Conservation (phyloP, 1,140 invertebrate genomes). For the Drosophila pectinifera region DNA sequence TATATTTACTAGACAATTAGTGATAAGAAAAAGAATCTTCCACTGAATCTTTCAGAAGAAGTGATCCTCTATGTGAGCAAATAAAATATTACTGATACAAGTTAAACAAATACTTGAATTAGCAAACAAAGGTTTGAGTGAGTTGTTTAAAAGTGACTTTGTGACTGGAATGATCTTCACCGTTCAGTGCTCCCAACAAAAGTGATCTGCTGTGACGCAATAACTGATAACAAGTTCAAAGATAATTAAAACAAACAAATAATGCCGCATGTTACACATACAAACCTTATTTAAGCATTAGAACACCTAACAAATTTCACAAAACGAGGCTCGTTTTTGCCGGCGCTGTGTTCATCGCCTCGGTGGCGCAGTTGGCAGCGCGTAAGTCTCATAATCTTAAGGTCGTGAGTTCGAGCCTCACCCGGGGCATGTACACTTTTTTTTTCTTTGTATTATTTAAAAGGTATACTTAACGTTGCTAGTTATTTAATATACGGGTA, state of each 20-base stretch:
- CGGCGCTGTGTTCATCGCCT: conserved; percentile 86
- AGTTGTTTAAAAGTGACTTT: no score
- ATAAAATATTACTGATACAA: not conserved
- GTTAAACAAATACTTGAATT: not conserved
- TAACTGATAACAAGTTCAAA: conserved; percentile 1
- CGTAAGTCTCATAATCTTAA: conserved; percentile 99
- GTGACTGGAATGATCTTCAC: not conserved
- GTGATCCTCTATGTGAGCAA: no score
- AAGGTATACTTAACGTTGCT: not conserved
- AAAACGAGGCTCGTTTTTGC: conserved; percentile 12
- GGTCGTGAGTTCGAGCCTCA: conserved; percentile 98
- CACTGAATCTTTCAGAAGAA: not conserved
- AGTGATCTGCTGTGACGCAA: conserved; percentile 1
- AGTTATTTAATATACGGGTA: conserved; percentile 15
- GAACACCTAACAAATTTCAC: not conserved
- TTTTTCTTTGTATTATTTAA: not conserved
- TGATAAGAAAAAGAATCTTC: not conserved
- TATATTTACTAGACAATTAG: not conserved
- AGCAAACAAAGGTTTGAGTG: no score
- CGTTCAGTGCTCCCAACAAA: conserved; percentile 1
- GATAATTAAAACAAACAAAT: conserved; percentile 15
- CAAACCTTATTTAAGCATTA: not conserved
- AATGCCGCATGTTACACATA: not conserved
- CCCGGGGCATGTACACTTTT: conserved; percentile 89
- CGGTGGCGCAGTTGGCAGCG: conserved; percentile 97